These are phyloP conservation scores for Lamellibrachia luymesi DNA, from an alignment of 1,140 invertebrate species.

Conservation along the genomic window DNA sequence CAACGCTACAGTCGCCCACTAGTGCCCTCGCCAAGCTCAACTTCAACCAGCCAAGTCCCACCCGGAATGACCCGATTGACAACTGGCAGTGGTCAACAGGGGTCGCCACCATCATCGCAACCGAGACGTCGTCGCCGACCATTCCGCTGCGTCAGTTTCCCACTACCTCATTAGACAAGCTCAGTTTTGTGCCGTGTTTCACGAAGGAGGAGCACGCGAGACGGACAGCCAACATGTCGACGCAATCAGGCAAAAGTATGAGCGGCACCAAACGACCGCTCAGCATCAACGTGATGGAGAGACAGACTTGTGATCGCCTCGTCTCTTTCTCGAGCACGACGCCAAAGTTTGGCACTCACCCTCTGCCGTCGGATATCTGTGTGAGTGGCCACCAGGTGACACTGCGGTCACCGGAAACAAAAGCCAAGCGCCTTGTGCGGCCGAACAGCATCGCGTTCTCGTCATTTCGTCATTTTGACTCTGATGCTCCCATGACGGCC, in stretches of 20 bases:
- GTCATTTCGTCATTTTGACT: conserved; percentile 50
- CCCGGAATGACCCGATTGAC: conserved; percentile 22
- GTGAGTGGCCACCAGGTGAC: conserved; percentile 30
- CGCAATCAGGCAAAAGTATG: neutral
- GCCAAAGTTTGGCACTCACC: neutral
- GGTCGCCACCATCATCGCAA: neutral
- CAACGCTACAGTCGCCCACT: conserved; percentile 51
- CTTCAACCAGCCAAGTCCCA: conserved; percentile 41
- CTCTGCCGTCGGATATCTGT: neutral
- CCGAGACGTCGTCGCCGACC: neutral
- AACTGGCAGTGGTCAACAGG: conserved; percentile 9
- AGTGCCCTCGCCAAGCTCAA: conserved; percentile 56
- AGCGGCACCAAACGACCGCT: conserved; percentile 17
- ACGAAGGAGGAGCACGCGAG: conserved; percentile 29
- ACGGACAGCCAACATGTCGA: conserved; percentile 21
- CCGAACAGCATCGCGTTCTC: conserved; percentile 56
- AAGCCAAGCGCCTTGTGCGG: conserved; percentile 44
- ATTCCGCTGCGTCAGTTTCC: conserved; percentile 35
- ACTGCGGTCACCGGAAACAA: conserved; percentile 44
- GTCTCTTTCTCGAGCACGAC: neutral
- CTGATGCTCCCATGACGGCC: conserved; percentile 27
- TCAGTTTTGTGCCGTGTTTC: conserved; percentile 52
- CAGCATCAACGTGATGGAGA: conserved; percentile 14
- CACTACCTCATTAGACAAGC: conserved; percentile 51
- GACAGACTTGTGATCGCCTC: conserved; percentile 11